Conservation (phyloP, 2,888 invertebrate species). For the Rotaria sp. region DNA sequence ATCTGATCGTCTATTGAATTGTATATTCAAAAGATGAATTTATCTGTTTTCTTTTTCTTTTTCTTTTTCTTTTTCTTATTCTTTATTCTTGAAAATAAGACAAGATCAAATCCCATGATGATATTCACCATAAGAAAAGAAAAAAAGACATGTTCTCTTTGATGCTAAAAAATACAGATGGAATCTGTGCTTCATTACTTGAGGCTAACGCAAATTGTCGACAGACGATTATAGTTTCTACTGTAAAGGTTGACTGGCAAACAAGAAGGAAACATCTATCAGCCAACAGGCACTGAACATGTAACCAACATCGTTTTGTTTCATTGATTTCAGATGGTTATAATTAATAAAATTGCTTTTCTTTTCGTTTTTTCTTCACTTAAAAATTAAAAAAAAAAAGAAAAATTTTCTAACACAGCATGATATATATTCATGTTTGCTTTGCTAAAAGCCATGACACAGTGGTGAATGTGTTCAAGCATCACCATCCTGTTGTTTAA, state of each 20-base stretch:
- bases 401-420: not conserved
- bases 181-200: slow-evolving; percentile 9
- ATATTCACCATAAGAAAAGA: not conserved
- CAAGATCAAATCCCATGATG: slow-evolving; percentile 8
- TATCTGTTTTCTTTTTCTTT: not conserved
- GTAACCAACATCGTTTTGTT: not conserved
- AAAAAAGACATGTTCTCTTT: not conserved
- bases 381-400: not conserved
- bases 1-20: not conserved
- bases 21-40: not conserved
- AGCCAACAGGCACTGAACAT: not conserved
- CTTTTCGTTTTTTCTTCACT: no score
- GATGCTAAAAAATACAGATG: slow-evolving; percentile 3
- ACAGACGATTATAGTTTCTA: not conserved
- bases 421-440: not conserved
- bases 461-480: slow-evolving; percentile 4
- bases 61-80: not conserved
- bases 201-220: not conserved
- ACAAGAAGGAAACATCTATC: not conserved
- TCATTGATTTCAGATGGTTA: slow-evolving; percentile 1
- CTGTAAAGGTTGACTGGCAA: not conserved
- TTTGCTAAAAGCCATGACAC: slow-evolving; percentile 8
- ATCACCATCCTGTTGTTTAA: not conserved
- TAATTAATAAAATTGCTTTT: not conserved
- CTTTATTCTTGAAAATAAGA: not conserved